Evolutionary conservation across 1,140 invertebrate genomes (phyloP), one percentile per base, ranked within the genome.

Genomic region (Brachionus asplanchnoidis): DNA sequence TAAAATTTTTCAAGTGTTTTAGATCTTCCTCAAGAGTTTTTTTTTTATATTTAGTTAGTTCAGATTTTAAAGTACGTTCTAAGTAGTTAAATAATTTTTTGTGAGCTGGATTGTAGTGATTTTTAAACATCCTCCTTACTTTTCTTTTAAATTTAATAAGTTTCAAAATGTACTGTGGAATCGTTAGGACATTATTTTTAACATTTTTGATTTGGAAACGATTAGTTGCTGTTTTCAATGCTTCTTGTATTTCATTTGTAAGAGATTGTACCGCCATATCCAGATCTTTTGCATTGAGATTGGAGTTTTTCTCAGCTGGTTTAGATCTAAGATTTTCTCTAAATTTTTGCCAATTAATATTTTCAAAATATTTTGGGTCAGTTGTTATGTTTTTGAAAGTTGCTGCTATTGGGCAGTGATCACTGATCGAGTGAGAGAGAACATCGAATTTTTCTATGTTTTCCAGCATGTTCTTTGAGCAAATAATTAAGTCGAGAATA

Each of bases 101-200:
- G 40, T 46, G 20, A 5, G n/a, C 70, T 44, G 70, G 36, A 20
- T 20, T 75, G 23, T 44, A 23, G n/a, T 26, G 40, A 1, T 46
- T 40, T 40, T 70, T 1, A n/a, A 36, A 12, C 36, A 40, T 9
- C 28, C 68, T 11, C 17, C 36, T 73, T 11, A 73, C 7, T 40
- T 73, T 73, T 73, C 68, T 32, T 40, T 73, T 73, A 8, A 36
- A 32, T 73, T 73, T 73, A n/a, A 73, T 73, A 7, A 40, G 68
- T 14, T 73, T 40, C 0, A 73, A 8, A 36, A 73, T 32, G n/a
- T 40, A 3, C 14, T 40, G 11, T 14, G 68, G 32, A 40, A 73
- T 17, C n/a, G 28, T 1, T 36, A 73, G 11, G n/a, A 7, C 3
- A 20, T 75, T 17, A 2, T 20, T 46, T 75, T 40, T 20, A 46